Evolutionary conservation across 1,140 invertebrate species (phyloP).

Genomic region (Eumaeus atala): DNA sequence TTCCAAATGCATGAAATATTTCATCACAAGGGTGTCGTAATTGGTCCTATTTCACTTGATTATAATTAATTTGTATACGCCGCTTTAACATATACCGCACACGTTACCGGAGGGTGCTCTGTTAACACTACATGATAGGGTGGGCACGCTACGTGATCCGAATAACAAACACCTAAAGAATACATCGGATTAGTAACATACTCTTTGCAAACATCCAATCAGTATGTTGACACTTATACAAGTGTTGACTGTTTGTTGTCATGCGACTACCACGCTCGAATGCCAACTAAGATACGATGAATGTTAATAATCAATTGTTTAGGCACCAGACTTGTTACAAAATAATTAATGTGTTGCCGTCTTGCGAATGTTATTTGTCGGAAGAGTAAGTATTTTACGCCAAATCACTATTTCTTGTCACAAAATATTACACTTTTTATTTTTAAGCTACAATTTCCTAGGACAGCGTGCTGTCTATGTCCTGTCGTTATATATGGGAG

Average conservation of each 20-base stretch:
- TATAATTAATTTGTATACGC: conserved; percentile 28
- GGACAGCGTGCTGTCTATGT: no score
- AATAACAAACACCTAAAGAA: conserved; percentile 25
- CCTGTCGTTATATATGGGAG: no score
- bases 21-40: conserved; percentile 2
- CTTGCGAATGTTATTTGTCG: background rate
- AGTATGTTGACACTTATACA: conserved; percentile 28
- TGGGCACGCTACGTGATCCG: conserved; percentile 24
- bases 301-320: conserved; percentile 1
- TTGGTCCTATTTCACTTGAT: conserved; percentile 25
- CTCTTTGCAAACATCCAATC: conserved; percentile 33
- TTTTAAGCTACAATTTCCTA: no score
- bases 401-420: no score
- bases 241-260: conserved; percentile 18
- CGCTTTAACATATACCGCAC: conserved; percentile 16
- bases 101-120: conserved; percentile 14
- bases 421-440: no score
- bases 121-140: conserved; percentile 17
- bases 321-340: background rate
- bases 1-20: no score
- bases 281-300: conserved; percentile 5
- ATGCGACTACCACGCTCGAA: conserved; percentile 6
- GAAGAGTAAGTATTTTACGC: no score
- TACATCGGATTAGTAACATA: conserved; percentile 30
- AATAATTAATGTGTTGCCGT: background rate